A percentile compares a stretch with the other conserved stretches of the same genome.
These are phyloP conservation scores for Dryoscopus gambensis DNA, from an alignment of 2,113 vertebrate species.

Conservation along the genomic window DNA sequence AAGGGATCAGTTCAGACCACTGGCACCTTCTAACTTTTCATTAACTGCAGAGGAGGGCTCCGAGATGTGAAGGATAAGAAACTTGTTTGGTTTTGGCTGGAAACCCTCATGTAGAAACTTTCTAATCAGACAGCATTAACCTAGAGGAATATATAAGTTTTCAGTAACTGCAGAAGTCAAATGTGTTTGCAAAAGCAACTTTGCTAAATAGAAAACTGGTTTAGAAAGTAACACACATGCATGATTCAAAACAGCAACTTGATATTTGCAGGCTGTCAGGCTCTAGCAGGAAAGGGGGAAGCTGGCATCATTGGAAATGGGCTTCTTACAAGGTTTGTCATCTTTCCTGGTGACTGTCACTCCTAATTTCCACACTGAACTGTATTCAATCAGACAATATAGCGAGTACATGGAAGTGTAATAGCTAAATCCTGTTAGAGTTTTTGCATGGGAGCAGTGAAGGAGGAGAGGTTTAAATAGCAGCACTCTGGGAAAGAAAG, in stretches of 20 bases:
- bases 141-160: neutral
- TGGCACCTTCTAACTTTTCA: neutral
- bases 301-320: neutral
- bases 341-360: constrained; percentile 39
- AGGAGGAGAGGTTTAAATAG: neutral
- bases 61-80: neutral
- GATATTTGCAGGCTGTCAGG: constrained; percentile 1
- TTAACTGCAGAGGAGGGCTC: neutral
- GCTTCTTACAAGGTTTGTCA: constrained; percentile 20
- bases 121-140: neutral
- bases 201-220: neutral
- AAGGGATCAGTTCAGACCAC: neutral
- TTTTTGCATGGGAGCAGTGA: neutral
- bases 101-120: neutral
- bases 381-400: neutral
- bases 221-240: neutral
- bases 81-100: neutral
- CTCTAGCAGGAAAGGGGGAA: neutral
- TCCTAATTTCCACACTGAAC: constrained; percentile 51
- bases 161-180: neutral
- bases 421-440: neutral
- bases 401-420: neutral
- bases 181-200: neutral
- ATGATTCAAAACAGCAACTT: neutral
- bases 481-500: neutral